A percentile compares a stretch with the other conserved stretches of the same genome.
phyloP scores from a whole-genome alignment of 2,797 vertebrate species.

The Rhynchotus rufescens region DNA sequence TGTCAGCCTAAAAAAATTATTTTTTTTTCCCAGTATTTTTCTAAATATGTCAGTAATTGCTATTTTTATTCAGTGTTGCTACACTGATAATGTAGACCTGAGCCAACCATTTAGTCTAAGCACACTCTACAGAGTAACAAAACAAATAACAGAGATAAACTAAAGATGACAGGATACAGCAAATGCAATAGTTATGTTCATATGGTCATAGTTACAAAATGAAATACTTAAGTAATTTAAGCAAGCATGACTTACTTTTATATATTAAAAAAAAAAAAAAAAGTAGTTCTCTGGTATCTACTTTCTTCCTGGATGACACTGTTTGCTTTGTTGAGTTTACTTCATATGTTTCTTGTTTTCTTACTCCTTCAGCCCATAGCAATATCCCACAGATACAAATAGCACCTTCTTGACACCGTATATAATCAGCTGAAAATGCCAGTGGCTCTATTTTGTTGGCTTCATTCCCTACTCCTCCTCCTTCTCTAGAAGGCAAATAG shows the following conservation, averaged over 20 bases:
- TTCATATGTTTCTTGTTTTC: constrained; percentile 38
- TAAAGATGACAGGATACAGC: neutral
- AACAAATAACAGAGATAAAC: neutral
- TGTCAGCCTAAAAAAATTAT: neutral
- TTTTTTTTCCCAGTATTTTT: neutral
- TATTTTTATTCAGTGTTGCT: neutral
- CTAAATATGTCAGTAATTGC: neutral
- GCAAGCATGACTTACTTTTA: constrained; percentile 19
- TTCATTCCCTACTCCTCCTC: constrained; percentile 7
- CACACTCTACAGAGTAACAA: neutral
- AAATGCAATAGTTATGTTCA: constrained; percentile 36
- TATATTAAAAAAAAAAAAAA: neutral
- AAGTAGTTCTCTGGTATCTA: neutral
- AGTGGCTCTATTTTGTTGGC: constrained; percentile 34
- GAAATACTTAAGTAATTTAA: constrained; percentile 15
- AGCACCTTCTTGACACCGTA: constrained; percentile 52
- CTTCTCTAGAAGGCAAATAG: constrained; percentile 59
- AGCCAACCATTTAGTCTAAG: neutral
- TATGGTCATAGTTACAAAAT: constrained; percentile 9
- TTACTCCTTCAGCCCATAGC: constrained; percentile 37
- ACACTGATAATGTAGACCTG: neutral
- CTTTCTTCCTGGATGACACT: constrained; percentile 12
- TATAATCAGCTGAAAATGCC: constrained; percentile 56
- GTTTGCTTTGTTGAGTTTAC: constrained; percentile 31
- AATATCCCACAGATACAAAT: constrained; percentile 52